These are phyloP conservation scores for Tetranychus piercei DNA, from an alignment of 2,888 invertebrate genomes.

Conservation along the genomic window DNA sequence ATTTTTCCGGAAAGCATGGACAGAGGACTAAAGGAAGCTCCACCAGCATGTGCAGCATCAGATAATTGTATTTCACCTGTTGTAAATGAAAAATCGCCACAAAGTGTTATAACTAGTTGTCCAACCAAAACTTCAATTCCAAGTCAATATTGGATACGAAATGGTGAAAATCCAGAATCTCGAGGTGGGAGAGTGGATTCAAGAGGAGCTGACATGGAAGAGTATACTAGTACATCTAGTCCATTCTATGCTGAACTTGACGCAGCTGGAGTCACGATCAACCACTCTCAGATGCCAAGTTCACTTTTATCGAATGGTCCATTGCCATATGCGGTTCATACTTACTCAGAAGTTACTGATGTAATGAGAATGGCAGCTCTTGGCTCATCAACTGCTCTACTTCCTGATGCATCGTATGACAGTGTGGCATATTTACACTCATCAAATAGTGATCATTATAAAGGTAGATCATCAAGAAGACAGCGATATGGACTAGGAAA, in stretches of 20 bases:
- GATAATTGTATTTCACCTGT: slow-evolving; percentile 21
- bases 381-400: slow-evolving; percentile 16
- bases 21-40: slow-evolving; percentile 19
- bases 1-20: slow-evolving; percentile 17
- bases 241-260: slow-evolving; percentile 23
- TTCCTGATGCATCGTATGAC: slow-evolving; percentile 21
- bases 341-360: slow-evolving; percentile 22
- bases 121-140: slow-evolving; percentile 21
- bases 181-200: neutral
- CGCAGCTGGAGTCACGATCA: slow-evolving; percentile 12
- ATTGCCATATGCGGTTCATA: slow-evolving; percentile 22
- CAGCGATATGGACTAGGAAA: slow-evolving; percentile 17
- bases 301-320: slow-evolving; percentile 5
- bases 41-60: slow-evolving; percentile 17
- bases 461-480: slow-evolving; percentile 18
- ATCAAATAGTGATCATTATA: slow-evolving; percentile 17
- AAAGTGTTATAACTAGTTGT: slow-evolving; percentile 21
- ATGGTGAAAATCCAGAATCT: slow-evolving; percentile 10
- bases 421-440: slow-evolving; percentile 22
- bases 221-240: slow-evolving; percentile 22
- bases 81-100: slow-evolving; percentile 23
- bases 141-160: slow-evolving; percentile 22
- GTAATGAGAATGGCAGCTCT: slow-evolving; percentile 19
- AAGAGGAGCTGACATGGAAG: slow-evolving; percentile 15
- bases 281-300: slow-evolving; percentile 10